phyloP scores from a whole-genome alignment of 1,140 invertebrate species.

The Drosophila yakuba region DNA sequence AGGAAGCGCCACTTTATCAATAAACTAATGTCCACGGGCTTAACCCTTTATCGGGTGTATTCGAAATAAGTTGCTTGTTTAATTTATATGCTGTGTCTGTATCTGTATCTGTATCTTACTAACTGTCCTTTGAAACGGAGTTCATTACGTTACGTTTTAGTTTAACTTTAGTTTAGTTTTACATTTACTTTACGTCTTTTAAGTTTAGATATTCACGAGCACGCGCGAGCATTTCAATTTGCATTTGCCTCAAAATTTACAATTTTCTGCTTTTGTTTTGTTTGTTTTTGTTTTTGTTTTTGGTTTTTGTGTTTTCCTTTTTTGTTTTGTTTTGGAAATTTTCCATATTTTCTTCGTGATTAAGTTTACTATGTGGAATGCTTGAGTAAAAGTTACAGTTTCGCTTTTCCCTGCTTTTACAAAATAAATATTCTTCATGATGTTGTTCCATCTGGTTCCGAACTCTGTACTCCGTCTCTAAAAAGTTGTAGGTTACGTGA shows the following conservation, averaged over 20 bases:
- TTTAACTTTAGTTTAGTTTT: conserved; percentile 53
- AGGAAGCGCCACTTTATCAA: conserved; percentile 75
- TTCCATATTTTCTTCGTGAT: conserved; percentile 36
- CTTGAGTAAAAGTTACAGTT: conserved; percentile 76
- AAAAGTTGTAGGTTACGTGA: conserved; percentile 68
- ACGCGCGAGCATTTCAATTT: conserved; percentile 75
- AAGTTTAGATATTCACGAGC: conserved; percentile 79
- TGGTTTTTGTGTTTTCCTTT: conserved; percentile 11
- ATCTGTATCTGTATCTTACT: conserved; percentile 57
- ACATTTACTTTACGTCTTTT: conserved; percentile 48
- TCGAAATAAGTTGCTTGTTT: conserved; percentile 34
- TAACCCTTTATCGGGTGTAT: conserved; percentile 1
- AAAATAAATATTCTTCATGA: conserved; percentile 73
- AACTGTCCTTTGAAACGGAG: conserved; percentile 61
- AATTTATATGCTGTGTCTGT: conserved; percentile 47
- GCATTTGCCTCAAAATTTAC: conserved; percentile 63
- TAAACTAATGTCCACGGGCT: conserved; percentile 55
- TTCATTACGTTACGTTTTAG: conserved; percentile 39
- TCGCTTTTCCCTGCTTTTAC: conserved; percentile 58
- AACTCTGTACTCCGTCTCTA: conserved; percentile 61
- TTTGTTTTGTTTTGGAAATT: conserved; percentile 9
- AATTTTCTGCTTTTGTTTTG: conserved; percentile 48
- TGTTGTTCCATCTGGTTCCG: conserved; percentile 69
- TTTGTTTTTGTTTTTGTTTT: conserved; percentile 10
- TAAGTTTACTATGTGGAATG: conserved; percentile 66